phyloP scores from a whole-genome alignment of 2,797 vertebrate genomes.

The Cebuella pygmaea region DNA sequence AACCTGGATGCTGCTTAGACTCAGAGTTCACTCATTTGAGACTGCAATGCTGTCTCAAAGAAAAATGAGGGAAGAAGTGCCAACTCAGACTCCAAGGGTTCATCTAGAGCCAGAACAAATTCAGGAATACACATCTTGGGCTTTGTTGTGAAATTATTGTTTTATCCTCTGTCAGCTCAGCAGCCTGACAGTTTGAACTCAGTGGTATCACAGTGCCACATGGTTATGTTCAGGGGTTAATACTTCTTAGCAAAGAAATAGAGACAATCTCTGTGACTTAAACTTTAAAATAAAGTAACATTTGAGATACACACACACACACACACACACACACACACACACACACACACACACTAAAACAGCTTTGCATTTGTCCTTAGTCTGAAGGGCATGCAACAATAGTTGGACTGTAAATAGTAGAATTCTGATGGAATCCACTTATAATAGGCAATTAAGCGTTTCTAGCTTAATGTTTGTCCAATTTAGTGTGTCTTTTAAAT shows the following conservation, averaged over 20 bases:
- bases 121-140: not conserved
- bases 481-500: not conserved
- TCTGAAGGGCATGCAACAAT: not conserved
- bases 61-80: not conserved
- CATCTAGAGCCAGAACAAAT: not conserved
- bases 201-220: not conserved
- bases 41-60: not conserved
- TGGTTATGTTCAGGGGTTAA: not conserved
- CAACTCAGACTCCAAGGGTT: not conserved
- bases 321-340: accelerated
- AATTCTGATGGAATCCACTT: not conserved
- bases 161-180: not conserved
- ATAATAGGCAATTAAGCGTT: not conserved
- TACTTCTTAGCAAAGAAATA: not conserved
- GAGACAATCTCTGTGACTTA: not conserved
- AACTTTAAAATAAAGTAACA: not conserved
- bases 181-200: not conserved
- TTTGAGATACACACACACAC: accelerated
- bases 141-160: not conserved
- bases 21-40: not conserved
- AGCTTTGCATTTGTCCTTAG: not conserved
- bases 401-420: not conserved
- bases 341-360: not conserved
- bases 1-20: not conserved
- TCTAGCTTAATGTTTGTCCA: slow-evolving; percentile 26